Evolutionary conservation across 2,888 invertebrate genomes (phyloP), one percentile per base, ranked within the genome.

Genomic region (Meteorus colon): DNA sequence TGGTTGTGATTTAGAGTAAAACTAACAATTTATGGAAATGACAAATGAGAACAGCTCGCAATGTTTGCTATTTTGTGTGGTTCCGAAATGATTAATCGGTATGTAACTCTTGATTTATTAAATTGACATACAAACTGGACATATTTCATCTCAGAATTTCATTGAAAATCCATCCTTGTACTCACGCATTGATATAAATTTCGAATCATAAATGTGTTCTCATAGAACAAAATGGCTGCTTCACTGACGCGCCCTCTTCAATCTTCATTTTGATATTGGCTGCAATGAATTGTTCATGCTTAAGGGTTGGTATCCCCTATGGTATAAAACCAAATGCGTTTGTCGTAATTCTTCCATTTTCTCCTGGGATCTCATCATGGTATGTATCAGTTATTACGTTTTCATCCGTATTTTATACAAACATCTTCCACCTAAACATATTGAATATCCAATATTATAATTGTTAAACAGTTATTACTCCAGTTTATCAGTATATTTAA

Each of bases 321-420:
- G 1, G n/a, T 29, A 62, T 62, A 62, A 29, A 62, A 31, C 4
- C 27, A 1, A 16, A 29, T 62, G 4, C 31, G 27, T 29, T 31
- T 14, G 29, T 29, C 29, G 29, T 12, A 12, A n/a, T 27, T 82
- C 87, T 79, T 86, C 85, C 87, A 87, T 86, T 87, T 87, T 81
- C 84, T 76, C 77, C 82, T 76, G 77, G 75, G 78, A 72, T 68
- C 67, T 74, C 68, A 79, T 19, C 8, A 87, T 87, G 87, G 87
- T 87, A 65, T 85, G 87, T 83, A 45, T 41, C 6, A 34, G 2
- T 5, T n/a, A 8, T 37, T 6, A 2, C 34, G 34, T 41, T 45
- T 19, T 73, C 73, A 84, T 84, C 84, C 69, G 31, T 51, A 6
- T 37, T 63, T n/a, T 66, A 77, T 59, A 67, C 16, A 1, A 72